These are phyloP conservation scores for Etheostoma cragini DNA, from an alignment of 2,113 vertebrate genomes.

Conservation along the genomic window DNA sequence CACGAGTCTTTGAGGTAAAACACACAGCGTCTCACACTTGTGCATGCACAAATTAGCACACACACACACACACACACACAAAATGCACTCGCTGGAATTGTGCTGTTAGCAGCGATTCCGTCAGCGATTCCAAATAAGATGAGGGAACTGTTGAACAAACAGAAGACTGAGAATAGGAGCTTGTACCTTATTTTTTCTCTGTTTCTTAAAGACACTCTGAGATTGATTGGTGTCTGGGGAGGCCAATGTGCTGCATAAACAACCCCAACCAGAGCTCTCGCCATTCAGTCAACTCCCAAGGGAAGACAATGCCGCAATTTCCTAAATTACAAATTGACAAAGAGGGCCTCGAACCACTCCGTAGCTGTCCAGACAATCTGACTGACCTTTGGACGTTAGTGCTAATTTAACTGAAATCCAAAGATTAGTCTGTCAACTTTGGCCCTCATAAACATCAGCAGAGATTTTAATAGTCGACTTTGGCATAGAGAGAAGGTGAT, in stretches of 20 bases:
- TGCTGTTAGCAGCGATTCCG: constrained; percentile 47
- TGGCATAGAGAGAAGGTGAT: constrained; percentile 8
- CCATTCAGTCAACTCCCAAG: constrained; percentile 50
- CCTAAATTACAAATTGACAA: constrained; percentile 81
- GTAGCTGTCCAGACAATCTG: constrained; percentile 42
- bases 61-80: constrained; percentile 12
- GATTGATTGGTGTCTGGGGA: constrained; percentile 66
- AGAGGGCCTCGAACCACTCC: constrained; percentile 24
- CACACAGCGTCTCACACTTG: constrained; percentile 36
- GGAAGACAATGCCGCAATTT: constrained; percentile 76
- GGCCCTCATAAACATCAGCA: constrained; percentile 31
- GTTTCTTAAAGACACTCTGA: constrained; percentile 40
- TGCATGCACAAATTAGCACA: constrained; percentile 15
- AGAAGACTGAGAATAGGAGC: constrained; percentile 54
- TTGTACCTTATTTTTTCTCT: constrained; percentile 27
- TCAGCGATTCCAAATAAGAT: constrained; percentile 43
- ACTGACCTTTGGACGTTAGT: constrained; percentile 40
- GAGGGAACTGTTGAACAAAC: constrained; percentile 61
- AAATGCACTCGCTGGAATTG: constrained; percentile 12
- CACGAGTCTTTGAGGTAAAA: constrained; percentile 61
- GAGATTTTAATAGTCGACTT: constrained; percentile 23
- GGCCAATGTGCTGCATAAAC: constrained; percentile 76
- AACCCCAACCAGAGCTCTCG: constrained; percentile 39
- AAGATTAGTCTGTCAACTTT: constrained; percentile 52
- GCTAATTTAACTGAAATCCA: constrained; percentile 71